phyloP scores from a whole-genome alignment of 23 tunicate genomes.

The Styela plicata region DNA sequence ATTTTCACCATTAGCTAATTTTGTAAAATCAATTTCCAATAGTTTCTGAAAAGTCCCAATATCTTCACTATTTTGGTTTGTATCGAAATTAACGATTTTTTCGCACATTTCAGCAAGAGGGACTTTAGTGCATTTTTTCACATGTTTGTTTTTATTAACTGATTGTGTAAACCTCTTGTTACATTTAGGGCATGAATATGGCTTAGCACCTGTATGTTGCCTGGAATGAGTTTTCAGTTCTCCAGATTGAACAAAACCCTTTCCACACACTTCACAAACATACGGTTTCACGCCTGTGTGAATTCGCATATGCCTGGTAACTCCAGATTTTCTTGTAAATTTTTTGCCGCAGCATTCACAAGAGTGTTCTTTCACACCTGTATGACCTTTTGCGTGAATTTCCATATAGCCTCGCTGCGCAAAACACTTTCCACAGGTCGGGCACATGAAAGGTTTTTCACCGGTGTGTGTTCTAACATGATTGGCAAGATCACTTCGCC shows the following conservation, averaged over 20 bases:
- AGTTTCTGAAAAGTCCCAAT: neutral
- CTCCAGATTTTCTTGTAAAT: neutral
- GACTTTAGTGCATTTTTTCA: neutral
- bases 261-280: conserved; percentile 31
- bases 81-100: neutral
- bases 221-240: neutral
- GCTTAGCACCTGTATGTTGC: neutral
- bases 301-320: neutral
- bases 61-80: neutral
- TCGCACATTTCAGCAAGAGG: neutral
- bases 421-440: neutral
- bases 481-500: neutral
- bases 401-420: neutral
- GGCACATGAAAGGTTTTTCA: neutral
- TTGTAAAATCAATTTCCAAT: neutral
- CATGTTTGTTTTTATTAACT: neutral
- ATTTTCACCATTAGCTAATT: no score
- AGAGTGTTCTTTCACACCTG: neutral
- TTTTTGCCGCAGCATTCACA: neutral
- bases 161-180: neutral
- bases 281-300: conserved; percentile 52
- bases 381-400: neutral
- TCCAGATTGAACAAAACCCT: neutral
- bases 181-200: neutral
- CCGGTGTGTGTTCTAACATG: neutral